phyloP scores from a whole-genome alignment of 2,888 invertebrate genomes.

The Congeria kusceri region DNA sequence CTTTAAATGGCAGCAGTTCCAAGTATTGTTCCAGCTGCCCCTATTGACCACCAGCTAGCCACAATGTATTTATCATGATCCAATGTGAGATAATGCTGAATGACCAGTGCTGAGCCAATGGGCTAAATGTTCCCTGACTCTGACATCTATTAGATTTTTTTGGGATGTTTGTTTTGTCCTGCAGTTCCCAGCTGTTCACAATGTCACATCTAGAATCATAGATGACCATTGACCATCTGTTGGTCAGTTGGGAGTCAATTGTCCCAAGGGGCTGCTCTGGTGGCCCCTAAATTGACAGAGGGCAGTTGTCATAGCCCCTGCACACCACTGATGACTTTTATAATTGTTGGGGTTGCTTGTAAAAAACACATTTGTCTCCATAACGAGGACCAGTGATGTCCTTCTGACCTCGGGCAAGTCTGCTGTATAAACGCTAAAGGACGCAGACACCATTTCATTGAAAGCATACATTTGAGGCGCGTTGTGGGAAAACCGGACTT shows the following conservation, averaged over 20 bases:
- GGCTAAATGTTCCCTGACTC: conserved; percentile 4
- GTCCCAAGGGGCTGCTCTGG: conserved; percentile 13
- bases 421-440: too few relatives aligned
- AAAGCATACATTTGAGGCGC: too few relatives aligned
- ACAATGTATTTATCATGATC: conserved; percentile 33
- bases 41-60: conserved; percentile 33
- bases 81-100: conserved; percentile 34
- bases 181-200: conserved; percentile 23
- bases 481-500: too few relatives aligned
- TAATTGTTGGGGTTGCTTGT: conserved; percentile 17
- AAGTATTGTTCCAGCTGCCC: conserved; percentile 30
- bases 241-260: conserved; percentile 29
- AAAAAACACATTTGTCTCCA: conserved; percentile 43
- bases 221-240: conserved; percentile 64
- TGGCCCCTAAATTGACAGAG: conserved; percentile 27
- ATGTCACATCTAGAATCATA: conserved; percentile 37
- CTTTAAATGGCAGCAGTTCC: too few relatives aligned
- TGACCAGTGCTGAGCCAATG: conserved; percentile 25
- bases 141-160: conserved; percentile 23
- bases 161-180: conserved; percentile 20
- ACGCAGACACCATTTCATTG: too few relatives aligned
- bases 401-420: conserved; percentile 20
- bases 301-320: conserved; percentile 22
- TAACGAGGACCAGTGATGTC: conserved; percentile 21
- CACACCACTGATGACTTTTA: conserved; percentile 15